Evolutionary conservation across 2,797 vertebrate species (phyloP), one percentile per base, ranked within the genome.

Genomic region (Sebastiscus tertius): DNA sequence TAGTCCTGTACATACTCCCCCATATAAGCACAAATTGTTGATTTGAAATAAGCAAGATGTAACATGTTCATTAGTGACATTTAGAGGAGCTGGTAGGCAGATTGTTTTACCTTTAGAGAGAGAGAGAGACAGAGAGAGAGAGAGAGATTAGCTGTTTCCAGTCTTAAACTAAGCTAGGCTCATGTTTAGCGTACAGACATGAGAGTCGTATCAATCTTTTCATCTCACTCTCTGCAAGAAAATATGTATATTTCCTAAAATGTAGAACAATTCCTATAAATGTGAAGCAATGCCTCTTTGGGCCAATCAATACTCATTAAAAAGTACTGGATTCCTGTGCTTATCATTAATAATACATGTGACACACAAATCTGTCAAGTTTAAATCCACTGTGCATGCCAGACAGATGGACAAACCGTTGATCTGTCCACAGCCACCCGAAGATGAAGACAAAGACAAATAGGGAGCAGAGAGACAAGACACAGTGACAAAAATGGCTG

Each of bases 371-470:
- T 78, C 27, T 65, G 49, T 46, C 24, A 54, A 52, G 78, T 82
- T 82, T 61, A 55, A 75, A 82, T 80, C 70, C 65, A 70, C 8
- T 60, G n/a, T 39, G 46, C 46, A 39, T 61, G 31, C 6, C 69
- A 80, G 65, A 83, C 68, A 79, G 83, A 88, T 26, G 80, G 59
- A 87, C 54, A 71, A 64, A 77, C 55, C 70, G 77, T 49, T 68
- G 60, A 85, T 83, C 73, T 75, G 36, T 77, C 66, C 74, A 70
- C 0, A 55, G 73, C 22, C 49, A 42, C 33, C 58, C 13, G 62
- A 82, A 86, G 66, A 85, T 39, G 14, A 79, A 83, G 74, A 80
- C 67, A 83, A 82, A 78, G 69, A 81, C 52, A 89, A 63, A 52
- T 54, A 81, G 24, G 42, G 34, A 74, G 54, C 60, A 81, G 63